Percentiles rank a stretch among this genome's conserved stretches.
These are phyloP conservation scores for Lithosia quadra DNA, from an alignment of 2,888 invertebrate species.

Conservation along the genomic window DNA sequence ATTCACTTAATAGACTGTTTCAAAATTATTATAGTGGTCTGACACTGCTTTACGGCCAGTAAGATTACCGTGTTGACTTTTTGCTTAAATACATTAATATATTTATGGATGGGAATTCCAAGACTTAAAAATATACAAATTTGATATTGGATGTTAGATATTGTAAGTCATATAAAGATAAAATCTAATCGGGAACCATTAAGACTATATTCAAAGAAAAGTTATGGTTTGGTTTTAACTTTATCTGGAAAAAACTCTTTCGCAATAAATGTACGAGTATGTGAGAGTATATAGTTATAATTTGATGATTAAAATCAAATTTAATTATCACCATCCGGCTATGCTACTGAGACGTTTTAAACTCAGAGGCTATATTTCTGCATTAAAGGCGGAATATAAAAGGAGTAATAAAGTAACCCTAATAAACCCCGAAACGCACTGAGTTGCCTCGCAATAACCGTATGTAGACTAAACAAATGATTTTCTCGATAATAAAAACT, in stretches of 20 bases:
- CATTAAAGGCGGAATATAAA: slow-evolving; percentile 73
- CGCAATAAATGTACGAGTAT: slow-evolving; percentile 66
- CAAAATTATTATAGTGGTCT: slow-evolving; percentile 83
- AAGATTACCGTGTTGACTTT: slow-evolving; percentile 74
- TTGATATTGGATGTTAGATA: slow-evolving; percentile 44
- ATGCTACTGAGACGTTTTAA: slow-evolving; percentile 59
- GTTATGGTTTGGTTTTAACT: slow-evolving; percentile 63
- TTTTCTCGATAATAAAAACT: slow-evolving; percentile 85
- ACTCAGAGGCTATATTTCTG: slow-evolving; percentile 67
- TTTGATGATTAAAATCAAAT: slow-evolving; percentile 78
- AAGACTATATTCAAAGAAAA: slow-evolving; percentile 65
- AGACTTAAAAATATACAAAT: slow-evolving; percentile 54
- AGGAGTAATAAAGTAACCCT: slow-evolving; percentile 81
- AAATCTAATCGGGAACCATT: background rate
- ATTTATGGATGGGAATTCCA: slow-evolving; percentile 59
- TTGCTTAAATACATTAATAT: slow-evolving; percentile 66
- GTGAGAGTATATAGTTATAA: slow-evolving; percentile 63
- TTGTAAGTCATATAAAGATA: slow-evolving; percentile 25
- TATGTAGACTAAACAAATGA: slow-evolving; percentile 86
- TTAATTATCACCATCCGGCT: slow-evolving; percentile 78
- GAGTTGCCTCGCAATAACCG: slow-evolving; percentile 79
- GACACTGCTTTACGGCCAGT: slow-evolving; percentile 77
- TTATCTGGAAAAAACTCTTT: slow-evolving; percentile 62
- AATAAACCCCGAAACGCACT: slow-evolving; percentile 83
- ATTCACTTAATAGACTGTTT: slow-evolving; percentile 86